Percentiles rank a stretch among this genome's conserved stretches.
phyloP scores from a whole-genome alignment of 2,113 vertebrate species.

The Apodemus speciosus region DNA sequence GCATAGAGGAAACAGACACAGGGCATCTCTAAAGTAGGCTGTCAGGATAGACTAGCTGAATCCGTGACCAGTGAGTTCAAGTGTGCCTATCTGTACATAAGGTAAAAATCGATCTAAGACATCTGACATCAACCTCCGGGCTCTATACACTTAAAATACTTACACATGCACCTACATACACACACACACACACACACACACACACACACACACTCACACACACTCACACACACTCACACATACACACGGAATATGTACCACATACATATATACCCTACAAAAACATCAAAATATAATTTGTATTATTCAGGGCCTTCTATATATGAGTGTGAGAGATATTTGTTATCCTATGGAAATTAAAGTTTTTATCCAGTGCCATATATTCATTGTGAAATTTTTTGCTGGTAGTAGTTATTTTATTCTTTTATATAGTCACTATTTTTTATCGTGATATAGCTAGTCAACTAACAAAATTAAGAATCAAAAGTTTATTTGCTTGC shows the following conservation, averaged over 20 bases:
- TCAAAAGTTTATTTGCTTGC: conserved; percentile 11
- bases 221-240: neutral
- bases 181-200: neutral
- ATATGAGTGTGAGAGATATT: conserved; percentile 13
- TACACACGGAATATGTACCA: neutral
- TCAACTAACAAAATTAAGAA: conserved; percentile 6
- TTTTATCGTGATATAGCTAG: conserved; percentile 32
- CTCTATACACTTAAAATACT: neutral
- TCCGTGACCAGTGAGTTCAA: neutral
- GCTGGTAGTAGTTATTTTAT: conserved; percentile 1
- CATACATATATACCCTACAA: neutral
- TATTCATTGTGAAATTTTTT: conserved; percentile 38
- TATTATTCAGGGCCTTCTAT: conserved; percentile 25
- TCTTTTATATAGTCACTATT: neutral
- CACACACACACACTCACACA: neutral
- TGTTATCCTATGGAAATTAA: conserved; percentile 41
- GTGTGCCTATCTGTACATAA: neutral
- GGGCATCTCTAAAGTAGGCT: neutral
- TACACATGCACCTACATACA: neutral
- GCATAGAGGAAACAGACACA: neutral
- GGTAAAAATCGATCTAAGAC: neutral
- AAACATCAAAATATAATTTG: neutral
- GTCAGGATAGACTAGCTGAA: neutral
- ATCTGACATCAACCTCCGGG: neutral
- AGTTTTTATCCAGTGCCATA: neutral